Conservation (phyloP, 2,888 invertebrate genomes). For the Epistrophe eligans region DNA sequence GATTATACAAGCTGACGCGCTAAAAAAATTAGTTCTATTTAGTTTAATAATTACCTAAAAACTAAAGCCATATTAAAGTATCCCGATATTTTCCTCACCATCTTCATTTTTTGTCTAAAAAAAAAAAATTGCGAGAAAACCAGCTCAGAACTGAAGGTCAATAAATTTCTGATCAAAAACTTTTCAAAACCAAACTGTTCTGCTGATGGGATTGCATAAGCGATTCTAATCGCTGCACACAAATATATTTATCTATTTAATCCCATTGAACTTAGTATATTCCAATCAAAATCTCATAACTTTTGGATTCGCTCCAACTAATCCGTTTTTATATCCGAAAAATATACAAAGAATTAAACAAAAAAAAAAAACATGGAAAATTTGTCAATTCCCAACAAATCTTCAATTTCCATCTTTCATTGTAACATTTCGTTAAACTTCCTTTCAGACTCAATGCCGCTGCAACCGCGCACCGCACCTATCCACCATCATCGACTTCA, state of each 20-base stretch:
- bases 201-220: no score
- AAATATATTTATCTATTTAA: background rate
- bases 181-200: no score
- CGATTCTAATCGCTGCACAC: background rate
- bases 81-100: no score
- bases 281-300: slow-evolving; percentile 16
- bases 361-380: slow-evolving; percentile 32
- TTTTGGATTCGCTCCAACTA: slow-evolving; percentile 26
- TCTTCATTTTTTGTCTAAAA: no score
- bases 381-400: slow-evolving; percentile 66
- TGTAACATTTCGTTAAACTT: slow-evolving; percentile 27
- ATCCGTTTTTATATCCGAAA: slow-evolving; percentile 21
- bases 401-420: slow-evolving; percentile 56
- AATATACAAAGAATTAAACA: slow-evolving; percentile 6
- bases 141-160: no score
- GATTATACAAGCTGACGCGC: no score
- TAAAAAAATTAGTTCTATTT: no score
- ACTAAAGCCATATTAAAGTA: no score
- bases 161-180: no score
- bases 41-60: no score
- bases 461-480: background rate
- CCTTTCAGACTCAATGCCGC: slow-evolving; percentile 42
- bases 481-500: background rate
- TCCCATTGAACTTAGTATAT: background rate
- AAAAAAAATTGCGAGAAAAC: no score